phyloP scores from a whole-genome alignment of 2,888 invertebrate genomes.

The Noctua comes region DNA sequence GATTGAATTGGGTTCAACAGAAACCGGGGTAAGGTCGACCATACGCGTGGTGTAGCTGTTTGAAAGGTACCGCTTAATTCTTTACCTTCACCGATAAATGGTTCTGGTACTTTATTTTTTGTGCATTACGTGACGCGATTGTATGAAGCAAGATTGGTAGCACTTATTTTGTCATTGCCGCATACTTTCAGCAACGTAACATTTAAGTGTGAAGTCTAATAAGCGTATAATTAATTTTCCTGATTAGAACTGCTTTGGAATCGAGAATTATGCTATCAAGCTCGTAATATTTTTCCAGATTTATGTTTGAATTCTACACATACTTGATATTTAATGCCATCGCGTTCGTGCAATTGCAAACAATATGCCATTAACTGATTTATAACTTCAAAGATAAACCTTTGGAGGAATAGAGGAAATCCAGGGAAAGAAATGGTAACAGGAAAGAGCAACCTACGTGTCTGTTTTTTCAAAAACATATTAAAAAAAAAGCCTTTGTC shows the following conservation, averaged over 20 bases:
- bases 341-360: not conserved
- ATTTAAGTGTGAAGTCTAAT: slow-evolving; percentile 45
- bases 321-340: not conserved
- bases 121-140: slow-evolving; percentile 66
- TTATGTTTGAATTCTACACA: not conserved
- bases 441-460: not conserved
- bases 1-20: slow-evolving; percentile 77
- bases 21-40: slow-evolving; percentile 81
- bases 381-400: not conserved
- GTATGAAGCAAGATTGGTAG: slow-evolving; percentile 52
- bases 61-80: slow-evolving; percentile 71
- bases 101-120: slow-evolving; percentile 70
- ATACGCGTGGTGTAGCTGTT: slow-evolving; percentile 73
- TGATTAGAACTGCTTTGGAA: slow-evolving; percentile 20
- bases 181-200: slow-evolving; percentile 51
- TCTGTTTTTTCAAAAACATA: not conserved
- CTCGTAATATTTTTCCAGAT: not conserved
- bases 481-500: not conserved
- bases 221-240: slow-evolving; percentile 46
- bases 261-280: slow-evolving; percentile 11
- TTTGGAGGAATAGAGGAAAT: not conserved
- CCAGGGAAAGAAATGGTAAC: not conserved
- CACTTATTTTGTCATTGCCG: slow-evolving; percentile 52
- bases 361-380: not conserved
- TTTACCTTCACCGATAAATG: slow-evolving; percentile 74